Conservation (phyloP, 2,888 invertebrate species). For the Athetis lepigone region DNA sequence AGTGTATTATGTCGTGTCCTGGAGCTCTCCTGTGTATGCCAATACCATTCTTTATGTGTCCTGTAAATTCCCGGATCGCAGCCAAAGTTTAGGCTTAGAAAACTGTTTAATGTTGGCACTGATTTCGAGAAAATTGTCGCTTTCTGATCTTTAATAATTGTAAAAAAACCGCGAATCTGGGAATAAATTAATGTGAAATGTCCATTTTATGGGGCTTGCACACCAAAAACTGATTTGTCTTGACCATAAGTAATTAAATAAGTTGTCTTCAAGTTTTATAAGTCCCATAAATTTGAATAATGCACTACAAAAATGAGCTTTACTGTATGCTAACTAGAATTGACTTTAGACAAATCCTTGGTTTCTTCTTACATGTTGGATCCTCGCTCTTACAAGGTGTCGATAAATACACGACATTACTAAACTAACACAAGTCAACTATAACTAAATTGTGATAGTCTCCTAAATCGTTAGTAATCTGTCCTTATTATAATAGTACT, state of each 20-base stretch:
- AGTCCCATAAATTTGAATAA: too few relatives aligned
- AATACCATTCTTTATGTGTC: slow-evolving; percentile 24
- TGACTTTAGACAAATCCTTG: slow-evolving; percentile 18
- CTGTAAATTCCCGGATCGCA: slow-evolving; percentile 49
- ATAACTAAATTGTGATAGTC: slow-evolving; percentile 61
- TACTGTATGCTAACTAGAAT: slow-evolving; percentile 24
- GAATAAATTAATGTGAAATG: slow-evolving; percentile 18
- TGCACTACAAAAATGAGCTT: slow-evolving; percentile 15
- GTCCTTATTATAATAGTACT: slow-evolving; percentile 40
- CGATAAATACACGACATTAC: slow-evolving; percentile 22
- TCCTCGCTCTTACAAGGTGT: slow-evolving; percentile 20
- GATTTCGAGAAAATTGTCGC: slow-evolving; percentile 38
- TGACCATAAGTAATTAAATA: background rate
- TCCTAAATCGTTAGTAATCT: slow-evolving; percentile 40
- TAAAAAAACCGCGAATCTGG: slow-evolving; percentile 38
- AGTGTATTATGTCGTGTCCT: slow-evolving; percentile 52
- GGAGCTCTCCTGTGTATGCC: slow-evolving; percentile 68
- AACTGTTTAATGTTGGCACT: slow-evolving; percentile 39
- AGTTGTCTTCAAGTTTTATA: too few relatives aligned
- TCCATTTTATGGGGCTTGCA: slow-evolving; percentile 20
- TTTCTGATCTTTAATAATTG: slow-evolving; percentile 20
- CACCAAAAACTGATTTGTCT: slow-evolving; percentile 8
- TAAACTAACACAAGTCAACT: slow-evolving; percentile 27
- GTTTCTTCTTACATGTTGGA: slow-evolving; percentile 7
- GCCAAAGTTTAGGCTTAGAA: slow-evolving; percentile 50